Percentiles rank a stretch among this genome's conserved stretches.
Evolutionary conservation across 2,797 vertebrate genomes (phyloP).

Genomic region (Sebastes aleutianus): DNA sequence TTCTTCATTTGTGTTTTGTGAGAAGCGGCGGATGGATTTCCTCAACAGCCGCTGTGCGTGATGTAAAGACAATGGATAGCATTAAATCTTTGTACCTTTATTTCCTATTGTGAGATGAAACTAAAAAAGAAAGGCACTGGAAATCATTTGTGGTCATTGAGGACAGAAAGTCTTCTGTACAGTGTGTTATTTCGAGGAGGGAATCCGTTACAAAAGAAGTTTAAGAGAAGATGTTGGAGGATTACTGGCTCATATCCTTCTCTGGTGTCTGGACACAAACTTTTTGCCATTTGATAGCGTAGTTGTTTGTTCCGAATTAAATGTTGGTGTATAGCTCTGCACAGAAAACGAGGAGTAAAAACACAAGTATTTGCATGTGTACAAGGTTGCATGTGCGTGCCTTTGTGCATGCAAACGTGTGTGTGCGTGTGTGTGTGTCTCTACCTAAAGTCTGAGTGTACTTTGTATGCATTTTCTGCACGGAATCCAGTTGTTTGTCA

Average conservation of each 20-base stretch:
- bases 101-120: constrained; percentile 68
- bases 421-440: constrained; percentile 16
- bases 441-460: constrained; percentile 41
- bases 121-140: constrained; percentile 80
- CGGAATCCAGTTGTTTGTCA: constrained; percentile 48
- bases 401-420: constrained; percentile 16
- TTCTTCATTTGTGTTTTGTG: constrained; percentile 56
- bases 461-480: constrained; percentile 67
- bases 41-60: constrained; percentile 38
- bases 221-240: constrained; percentile 27
- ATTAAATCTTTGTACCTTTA: constrained; percentile 60
- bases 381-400: constrained; percentile 48
- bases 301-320: constrained; percentile 82
- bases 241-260: constrained; percentile 42
- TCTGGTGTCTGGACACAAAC: constrained; percentile 70
- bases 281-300: constrained; percentile 67
- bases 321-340: constrained; percentile 56
- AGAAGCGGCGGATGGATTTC: constrained; percentile 63
- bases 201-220: constrained; percentile 43
- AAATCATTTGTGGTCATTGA: constrained; percentile 75
- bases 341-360: constrained; percentile 50
- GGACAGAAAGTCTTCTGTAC: constrained; percentile 47
- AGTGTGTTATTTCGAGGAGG: constrained; percentile 34
- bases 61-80: constrained; percentile 58
- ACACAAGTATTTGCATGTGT: constrained; percentile 52